A percentile compares a stretch with the other conserved stretches of the same genome.
Evolutionary conservation across 2,797 vertebrate genomes (phyloP).

Genomic region (Oreortyx pictus): DNA sequence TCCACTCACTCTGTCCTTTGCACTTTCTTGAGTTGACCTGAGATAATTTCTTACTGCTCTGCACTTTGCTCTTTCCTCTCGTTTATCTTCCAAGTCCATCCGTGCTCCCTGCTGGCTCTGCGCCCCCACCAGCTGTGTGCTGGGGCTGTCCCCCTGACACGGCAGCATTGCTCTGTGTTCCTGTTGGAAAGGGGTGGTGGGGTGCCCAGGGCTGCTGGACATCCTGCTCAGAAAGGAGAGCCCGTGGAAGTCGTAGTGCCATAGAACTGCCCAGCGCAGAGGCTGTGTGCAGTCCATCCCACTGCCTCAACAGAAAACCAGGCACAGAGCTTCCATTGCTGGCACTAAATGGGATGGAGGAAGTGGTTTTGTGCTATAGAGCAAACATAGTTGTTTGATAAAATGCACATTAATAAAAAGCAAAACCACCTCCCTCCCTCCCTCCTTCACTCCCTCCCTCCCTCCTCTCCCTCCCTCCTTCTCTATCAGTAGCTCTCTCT

Average conservation of each 20-base stretch:
- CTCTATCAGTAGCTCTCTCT: neutral
- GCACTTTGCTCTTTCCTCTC: slow-evolving; percentile 12
- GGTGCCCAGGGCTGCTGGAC: neutral
- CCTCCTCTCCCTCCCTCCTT: neutral
- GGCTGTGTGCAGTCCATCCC: neutral
- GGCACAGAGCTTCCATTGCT: neutral
- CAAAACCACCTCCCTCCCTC: neutral
- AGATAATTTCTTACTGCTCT: neutral
- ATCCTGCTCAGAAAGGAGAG: neutral
- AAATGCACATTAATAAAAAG: neutral
- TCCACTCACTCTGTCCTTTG: slow-evolving; percentile 14
- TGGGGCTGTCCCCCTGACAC: neutral
- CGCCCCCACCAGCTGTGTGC: neutral
- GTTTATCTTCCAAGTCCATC: neutral
- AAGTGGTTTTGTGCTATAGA: neutral
- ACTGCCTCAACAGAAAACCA: neutral
- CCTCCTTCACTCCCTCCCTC: neutral
- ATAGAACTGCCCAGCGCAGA: neutral
- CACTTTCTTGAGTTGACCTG: neutral
- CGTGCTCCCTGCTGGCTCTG: neutral
- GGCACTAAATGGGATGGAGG: neutral
- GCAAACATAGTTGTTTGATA: neutral
- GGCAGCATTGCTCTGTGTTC: neutral
- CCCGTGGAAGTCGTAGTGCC: neutral
- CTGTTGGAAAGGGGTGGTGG: neutral